Conservation (phyloP, 2,113 vertebrate genomes). For the Serranochromis macrocephalus region DNA sequence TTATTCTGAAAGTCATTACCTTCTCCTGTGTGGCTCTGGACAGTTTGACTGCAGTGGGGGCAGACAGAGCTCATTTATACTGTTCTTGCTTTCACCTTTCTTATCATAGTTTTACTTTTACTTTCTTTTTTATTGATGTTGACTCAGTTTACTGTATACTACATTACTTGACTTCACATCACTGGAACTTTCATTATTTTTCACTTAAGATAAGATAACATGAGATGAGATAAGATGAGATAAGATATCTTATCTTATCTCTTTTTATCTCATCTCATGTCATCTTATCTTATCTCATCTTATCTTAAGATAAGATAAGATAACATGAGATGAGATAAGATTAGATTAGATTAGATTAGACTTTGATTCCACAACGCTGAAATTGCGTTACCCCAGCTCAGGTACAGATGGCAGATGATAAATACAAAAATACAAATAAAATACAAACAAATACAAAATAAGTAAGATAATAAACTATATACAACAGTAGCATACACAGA, state of each 20-base stretch:
- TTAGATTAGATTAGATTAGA: too few species aligned
- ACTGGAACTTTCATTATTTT: background rate
- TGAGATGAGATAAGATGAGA: background rate
- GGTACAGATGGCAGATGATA: background rate
- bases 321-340: fast-evolving
- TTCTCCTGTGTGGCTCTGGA: background rate
- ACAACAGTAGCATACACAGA: background rate
- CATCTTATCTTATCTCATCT: too few species aligned
- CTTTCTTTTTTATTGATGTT: background rate
- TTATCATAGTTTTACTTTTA: background rate
- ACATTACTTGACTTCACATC: background rate
- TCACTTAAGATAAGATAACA: background rate
- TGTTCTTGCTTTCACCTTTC: background rate
- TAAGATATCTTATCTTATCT: too few species aligned
- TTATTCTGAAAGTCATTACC: background rate
- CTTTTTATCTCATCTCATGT: too few species aligned
- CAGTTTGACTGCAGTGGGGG: background rate
- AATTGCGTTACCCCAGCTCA: background rate
- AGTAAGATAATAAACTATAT: background rate
- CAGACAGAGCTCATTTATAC: background rate
- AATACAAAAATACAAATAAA: background rate
- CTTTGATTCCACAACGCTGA: fast-evolving
- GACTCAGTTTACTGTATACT: background rate
- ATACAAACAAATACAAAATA: background rate
- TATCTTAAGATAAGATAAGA: too few species aligned